These are phyloP conservation scores for Epinephelus lanceolatus DNA, from an alignment of 2,113 vertebrate genomes.

Conservation along the genomic window DNA sequence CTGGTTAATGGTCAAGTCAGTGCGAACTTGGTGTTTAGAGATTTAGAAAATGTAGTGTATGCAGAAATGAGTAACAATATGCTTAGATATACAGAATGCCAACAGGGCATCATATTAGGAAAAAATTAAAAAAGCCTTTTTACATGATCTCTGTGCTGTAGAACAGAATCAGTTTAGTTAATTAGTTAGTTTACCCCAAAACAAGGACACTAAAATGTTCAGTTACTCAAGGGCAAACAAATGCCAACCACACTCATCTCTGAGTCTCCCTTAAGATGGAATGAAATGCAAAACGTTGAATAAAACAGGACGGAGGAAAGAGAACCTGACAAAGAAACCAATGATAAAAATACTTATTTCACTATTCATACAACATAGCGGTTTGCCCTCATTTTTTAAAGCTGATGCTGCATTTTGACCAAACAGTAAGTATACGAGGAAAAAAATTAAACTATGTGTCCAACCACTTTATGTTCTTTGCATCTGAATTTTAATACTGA, in stretches of 20 bases:
- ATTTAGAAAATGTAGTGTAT: not conserved
- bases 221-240: not conserved
- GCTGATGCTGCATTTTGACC: constrained; percentile 25
- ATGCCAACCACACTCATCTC: constrained; percentile 3
- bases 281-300: constrained; percentile 4
- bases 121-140: not conserved
- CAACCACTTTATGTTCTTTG: not conserved
- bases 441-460: not conserved
- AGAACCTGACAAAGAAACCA: constrained; percentile 7
- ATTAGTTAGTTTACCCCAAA: not conserved
- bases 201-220: constrained; percentile 9
- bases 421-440: not conserved
- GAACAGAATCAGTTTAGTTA: not conserved
- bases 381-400: constrained; percentile 1
- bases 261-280: not conserved
- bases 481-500: constrained; percentile 24
- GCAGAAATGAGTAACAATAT: not conserved
- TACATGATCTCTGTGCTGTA: not conserved
- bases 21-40: not conserved
- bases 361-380: constrained; percentile 15
- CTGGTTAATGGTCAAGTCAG: not conserved
- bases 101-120: not conserved
- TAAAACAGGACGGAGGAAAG: not conserved
- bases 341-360: not conserved
- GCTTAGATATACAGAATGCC: not conserved